These are phyloP conservation scores for Micrasema longulum DNA, from an alignment of 1,140 invertebrate species.

Conservation along the genomic window DNA sequence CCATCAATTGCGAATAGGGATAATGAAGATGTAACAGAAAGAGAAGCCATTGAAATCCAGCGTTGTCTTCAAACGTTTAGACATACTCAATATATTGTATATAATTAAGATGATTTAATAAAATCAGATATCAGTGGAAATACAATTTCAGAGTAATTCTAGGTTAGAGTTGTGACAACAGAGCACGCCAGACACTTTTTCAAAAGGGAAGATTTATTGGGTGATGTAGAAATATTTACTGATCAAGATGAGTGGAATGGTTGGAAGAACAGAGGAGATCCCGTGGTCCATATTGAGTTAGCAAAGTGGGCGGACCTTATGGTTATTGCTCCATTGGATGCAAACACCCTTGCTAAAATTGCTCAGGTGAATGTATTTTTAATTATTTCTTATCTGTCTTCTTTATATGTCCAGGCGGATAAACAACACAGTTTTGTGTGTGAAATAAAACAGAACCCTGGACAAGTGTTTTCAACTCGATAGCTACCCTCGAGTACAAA, in stretches of 20 bases:
- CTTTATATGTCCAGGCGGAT: too few species aligned
- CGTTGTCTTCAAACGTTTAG: too few species aligned
- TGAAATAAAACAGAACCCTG: too few species aligned
- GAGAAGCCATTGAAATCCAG: too few species aligned
- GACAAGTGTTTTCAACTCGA: too few species aligned
- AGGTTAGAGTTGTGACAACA: constrained; percentile 86
- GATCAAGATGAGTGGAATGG: constrained; percentile 92
- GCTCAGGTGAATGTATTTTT: constrained; percentile 62
- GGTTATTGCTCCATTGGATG: constrained; percentile 95
- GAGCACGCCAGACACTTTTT: constrained; percentile 90
- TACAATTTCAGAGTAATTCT: constrained; percentile 58
- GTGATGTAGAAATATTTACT: constrained; percentile 73
- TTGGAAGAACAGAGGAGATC: constrained; percentile 94
- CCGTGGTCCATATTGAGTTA: constrained; percentile 96
- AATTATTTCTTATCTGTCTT: neutral
- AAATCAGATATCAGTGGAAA: neutral
- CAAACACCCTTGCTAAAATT: constrained; percentile 97
- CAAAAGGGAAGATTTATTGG: constrained; percentile 71
- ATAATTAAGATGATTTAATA: too few species aligned
- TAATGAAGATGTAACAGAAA: too few species aligned
- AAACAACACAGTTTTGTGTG: too few species aligned
- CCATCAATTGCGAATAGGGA: too few species aligned
- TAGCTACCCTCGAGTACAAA: too few species aligned
- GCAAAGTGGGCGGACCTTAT: constrained; percentile 96
- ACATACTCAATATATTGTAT: too few species aligned